Percentiles rank a stretch among this genome's conserved stretches.
phyloP scores from a whole-genome alignment of 2,113 vertebrate genomes.

The Heterocephalus glaber region DNA sequence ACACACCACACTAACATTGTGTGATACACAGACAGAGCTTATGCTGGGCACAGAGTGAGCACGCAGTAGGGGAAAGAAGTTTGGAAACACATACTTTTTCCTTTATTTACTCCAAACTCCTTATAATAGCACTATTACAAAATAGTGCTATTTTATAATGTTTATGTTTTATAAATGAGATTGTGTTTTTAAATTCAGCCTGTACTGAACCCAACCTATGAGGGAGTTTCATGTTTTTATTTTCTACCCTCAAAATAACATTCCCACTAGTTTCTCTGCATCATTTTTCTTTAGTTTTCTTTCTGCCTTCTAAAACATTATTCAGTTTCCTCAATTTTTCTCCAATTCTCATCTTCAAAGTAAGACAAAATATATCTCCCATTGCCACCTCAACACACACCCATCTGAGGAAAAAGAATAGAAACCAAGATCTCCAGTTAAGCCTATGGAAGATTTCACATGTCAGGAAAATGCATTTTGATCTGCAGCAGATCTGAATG shows the following conservation, averaged over 20 bases:
- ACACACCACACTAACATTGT: rapidly evolving
- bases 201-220: neutral
- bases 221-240: neutral
- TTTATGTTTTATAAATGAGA: neutral
- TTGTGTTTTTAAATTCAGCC: neutral
- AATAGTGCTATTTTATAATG: neutral
- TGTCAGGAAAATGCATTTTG: neutral
- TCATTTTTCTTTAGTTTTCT: constrained; percentile 23
- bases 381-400: neutral
- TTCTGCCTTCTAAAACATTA: neutral
- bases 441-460: constrained; percentile 18
- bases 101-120: neutral
- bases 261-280: neutral
- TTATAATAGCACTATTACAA: neutral
- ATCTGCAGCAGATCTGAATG: neutral
- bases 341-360: constrained; percentile 57
- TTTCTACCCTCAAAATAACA: constrained; percentile 12
- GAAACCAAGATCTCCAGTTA: neutral
- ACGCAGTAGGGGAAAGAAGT: rapidly evolving
- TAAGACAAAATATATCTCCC: constrained; percentile 1
- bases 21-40: neutral
- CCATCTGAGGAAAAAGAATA: neutral
- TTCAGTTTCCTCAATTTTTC: constrained; percentile 24
- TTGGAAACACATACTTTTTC: rapidly evolving
- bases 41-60: rapidly evolving